Percentiles rank a stretch among this genome's conserved stretches.
Evolutionary conservation across 2,113 vertebrate genomes (phyloP).

Genomic region (Melanerpes aurifrons): DNA sequence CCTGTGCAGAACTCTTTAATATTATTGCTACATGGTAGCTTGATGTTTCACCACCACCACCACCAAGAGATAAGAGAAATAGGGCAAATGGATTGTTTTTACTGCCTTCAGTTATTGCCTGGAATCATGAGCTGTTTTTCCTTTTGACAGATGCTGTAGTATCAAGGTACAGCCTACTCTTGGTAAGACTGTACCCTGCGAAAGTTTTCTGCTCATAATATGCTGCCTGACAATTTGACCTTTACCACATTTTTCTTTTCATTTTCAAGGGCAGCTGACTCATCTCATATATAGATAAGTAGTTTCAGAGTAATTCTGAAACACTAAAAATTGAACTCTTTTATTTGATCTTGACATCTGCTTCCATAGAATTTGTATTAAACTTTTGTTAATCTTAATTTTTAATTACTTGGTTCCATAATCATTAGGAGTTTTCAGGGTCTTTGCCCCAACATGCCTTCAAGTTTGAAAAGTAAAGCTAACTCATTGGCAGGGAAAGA

Average conservation of each 20-base stretch:
- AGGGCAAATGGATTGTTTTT: conserved; percentile 23
- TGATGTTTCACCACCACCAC: not conserved
- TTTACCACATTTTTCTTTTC: conserved; percentile 40
- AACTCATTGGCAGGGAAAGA: not conserved
- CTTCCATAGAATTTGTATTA: not conserved
- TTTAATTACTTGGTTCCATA: not conserved
- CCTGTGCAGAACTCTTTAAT: not conserved
- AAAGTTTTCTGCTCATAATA: conserved; percentile 30
- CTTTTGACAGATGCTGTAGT: conserved; percentile 38
- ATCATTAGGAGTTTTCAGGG: not conserved
- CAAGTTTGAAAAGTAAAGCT: not conserved
- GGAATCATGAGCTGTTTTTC: conserved; percentile 33
- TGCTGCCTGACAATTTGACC: conserved; percentile 9
- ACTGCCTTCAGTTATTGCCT: conserved; percentile 35
- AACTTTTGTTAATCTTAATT: not conserved
- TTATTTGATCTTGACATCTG: not conserved
- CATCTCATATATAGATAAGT: not conserved
- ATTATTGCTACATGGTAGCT: conserved; percentile 29
- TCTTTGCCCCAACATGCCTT: not conserved
- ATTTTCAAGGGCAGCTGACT: not conserved
- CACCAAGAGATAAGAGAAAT: not conserved
- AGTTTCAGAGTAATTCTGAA: not conserved
- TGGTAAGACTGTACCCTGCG: not conserved
- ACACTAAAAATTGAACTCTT: not conserved
- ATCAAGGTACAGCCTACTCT: conserved; percentile 23